A percentile compares a stretch with the other conserved stretches of the same genome.
Evolutionary conservation across 2,113 vertebrate genomes (phyloP).

Genomic region (Paedocypris sp.): DNA sequence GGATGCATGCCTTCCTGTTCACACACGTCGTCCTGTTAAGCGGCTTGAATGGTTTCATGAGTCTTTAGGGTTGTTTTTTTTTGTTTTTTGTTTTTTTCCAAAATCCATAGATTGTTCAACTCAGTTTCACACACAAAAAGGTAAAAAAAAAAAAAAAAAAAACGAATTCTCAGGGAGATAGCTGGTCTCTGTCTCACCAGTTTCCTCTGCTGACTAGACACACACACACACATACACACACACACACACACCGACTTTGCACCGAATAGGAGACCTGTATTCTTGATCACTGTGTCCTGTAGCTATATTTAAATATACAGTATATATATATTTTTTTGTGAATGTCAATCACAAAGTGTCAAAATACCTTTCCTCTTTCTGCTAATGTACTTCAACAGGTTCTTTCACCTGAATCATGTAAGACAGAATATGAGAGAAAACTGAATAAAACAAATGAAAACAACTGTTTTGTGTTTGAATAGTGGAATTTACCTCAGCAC

Average conservation of each 20-base stretch:
- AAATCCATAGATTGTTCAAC: conserved; percentile 2
- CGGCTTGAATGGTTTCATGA: not conserved
- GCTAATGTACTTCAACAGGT: conserved; percentile 52
- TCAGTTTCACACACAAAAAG: conserved; percentile 15
- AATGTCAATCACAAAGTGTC: conserved; percentile 65
- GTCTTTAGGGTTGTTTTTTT: too few species aligned
- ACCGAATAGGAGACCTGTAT: conserved; percentile 61
- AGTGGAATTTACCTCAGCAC: too few species aligned
- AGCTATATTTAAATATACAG: conserved; percentile 34
- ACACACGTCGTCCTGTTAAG: not conserved
- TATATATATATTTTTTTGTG: conserved; percentile 55
- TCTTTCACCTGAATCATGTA: conserved; percentile 35
- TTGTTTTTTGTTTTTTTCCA: not conserved
- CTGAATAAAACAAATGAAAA: conserved; percentile 38
- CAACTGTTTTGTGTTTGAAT: too few species aligned
- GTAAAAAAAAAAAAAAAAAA: conserved; percentile 11
- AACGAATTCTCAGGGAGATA: conserved; percentile 56
- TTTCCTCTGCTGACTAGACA: conserved; percentile 35
- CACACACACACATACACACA: conserved; percentile 1
- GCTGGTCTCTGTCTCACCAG: conserved; percentile 51
- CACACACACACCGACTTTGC: conserved; percentile 42
- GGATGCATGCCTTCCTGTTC: not conserved
- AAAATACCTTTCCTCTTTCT: conserved; percentile 51
- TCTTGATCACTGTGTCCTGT: conserved; percentile 65
- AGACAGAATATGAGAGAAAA: conserved; percentile 44